These are phyloP conservation scores for Metellina segmentata DNA, from an alignment of 2,888 invertebrate genomes.

Conservation along the genomic window DNA sequence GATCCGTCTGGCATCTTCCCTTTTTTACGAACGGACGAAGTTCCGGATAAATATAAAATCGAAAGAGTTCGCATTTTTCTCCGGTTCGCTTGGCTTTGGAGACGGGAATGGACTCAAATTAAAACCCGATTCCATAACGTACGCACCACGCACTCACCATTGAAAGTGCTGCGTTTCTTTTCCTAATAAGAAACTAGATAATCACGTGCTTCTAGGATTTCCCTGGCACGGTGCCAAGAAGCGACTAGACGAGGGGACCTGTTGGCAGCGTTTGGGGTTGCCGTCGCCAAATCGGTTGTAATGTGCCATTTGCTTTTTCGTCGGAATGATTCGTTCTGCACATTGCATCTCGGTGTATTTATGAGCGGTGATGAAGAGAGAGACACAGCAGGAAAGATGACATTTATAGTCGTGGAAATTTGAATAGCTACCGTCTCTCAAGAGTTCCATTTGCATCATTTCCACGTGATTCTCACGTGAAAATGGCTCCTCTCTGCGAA, in stretches of 20 bases:
- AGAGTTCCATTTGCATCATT: neutral
- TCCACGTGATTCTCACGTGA: slow-evolving; percentile 45
- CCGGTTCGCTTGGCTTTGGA: no score
- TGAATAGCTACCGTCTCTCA: slow-evolving; percentile 22
- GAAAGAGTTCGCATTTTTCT: no score
- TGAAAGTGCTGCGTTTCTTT: neutral
- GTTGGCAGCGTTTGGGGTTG: slow-evolving; percentile 44
- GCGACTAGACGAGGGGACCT: slow-evolving; percentile 35
- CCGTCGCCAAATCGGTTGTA: slow-evolving; percentile 4
- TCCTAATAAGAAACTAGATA: slow-evolving; percentile 9
- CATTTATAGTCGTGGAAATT: slow-evolving; percentile 18
- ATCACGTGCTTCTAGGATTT: slow-evolving; percentile 58
- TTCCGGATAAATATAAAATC: neutral
- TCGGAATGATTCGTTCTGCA: no score
- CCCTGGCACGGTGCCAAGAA: slow-evolving; percentile 58
- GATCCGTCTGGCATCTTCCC: neutral
- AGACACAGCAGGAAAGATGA: neutral
- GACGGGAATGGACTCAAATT: no score
- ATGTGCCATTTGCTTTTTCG: no score
- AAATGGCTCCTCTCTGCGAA: neutral
- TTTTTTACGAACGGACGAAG: neutral
- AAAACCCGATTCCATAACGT: no score
- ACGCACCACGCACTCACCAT: neutral
- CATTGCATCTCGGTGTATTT: no score
- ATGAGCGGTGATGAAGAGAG: neutral